A percentile compares a stretch with the other conserved stretches of the same genome.
Conservation (phyloP, 1,140 invertebrate species). For the Caenorhabditis elegans region DNA sequence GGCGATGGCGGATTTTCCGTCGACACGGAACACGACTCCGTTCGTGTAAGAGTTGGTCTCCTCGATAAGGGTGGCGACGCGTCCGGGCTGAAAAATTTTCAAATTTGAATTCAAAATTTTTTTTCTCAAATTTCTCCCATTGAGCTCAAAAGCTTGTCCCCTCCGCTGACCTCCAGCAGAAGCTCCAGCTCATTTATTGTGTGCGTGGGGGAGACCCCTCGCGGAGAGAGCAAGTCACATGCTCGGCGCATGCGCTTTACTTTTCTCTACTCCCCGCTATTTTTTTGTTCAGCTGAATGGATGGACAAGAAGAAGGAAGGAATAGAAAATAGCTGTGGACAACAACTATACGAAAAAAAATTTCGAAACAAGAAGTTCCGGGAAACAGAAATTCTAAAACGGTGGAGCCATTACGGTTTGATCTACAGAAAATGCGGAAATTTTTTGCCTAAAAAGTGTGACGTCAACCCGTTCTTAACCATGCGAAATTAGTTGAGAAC, state of each 20-base stretch:
- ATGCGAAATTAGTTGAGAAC: too few species aligned
- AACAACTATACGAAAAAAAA: conserved; percentile 40
- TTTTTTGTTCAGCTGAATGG: background rate
- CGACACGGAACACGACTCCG: conserved; percentile 40
- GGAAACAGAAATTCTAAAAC: too few species aligned
- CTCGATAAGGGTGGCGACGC: conserved; percentile 38
- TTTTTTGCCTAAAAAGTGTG: too few species aligned
- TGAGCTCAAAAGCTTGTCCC: too few species aligned
- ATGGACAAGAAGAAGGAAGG: background rate
- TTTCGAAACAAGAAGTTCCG: background rate
- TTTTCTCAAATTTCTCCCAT: background rate
- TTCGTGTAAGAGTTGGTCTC: conserved; percentile 14
- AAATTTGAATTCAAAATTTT: too few species aligned
- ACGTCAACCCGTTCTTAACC: too few species aligned
- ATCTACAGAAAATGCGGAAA: too few species aligned
- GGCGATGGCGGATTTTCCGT: background rate
- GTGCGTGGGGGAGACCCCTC: background rate
- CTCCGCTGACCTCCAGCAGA: too few species aligned
- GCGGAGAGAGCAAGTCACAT: background rate
- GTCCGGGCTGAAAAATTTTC: conserved; percentile 29
- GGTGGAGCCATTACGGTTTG: too few species aligned
- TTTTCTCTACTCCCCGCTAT: background rate
- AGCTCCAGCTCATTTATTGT: too few species aligned
- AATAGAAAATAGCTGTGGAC: background rate
- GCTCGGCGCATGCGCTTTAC: background rate